Evolutionary conservation across 2,888 invertebrate species (phyloP), one percentile per base, ranked within the genome.

Genomic region (Hypomecis atomaria): DNA sequence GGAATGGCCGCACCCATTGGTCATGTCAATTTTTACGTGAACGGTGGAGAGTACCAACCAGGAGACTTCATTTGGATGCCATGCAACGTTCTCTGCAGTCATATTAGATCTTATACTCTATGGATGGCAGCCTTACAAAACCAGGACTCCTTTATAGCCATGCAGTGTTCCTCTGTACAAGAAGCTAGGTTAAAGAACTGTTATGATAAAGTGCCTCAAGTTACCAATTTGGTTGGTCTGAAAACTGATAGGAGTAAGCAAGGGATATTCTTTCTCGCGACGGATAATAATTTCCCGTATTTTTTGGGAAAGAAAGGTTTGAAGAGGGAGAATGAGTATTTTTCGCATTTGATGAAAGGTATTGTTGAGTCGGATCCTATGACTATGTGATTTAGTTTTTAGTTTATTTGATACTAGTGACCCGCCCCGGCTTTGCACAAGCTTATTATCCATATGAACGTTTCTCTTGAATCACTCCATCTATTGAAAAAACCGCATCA

Each of bases 1-100:
- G 90, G 90, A 0, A 86, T 87, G 83, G 87, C 88, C 0, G 83
- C 86, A 0, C 88, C 90, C 0, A 71, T 87, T 0, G 90, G 88
- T 0, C 89, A 90, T 70, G 79, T 87, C 0, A 87, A 87, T 59
- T 88, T 85, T 62, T 90, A 89, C 63, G 84, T 90, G 4, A 90
- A 90, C 34, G 90, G 90, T 0, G 90, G 90, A 0, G 90, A 89
- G 59, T 85, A 69, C 52, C 87, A 87, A 63, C 82, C 85, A 0
- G 82, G 81, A 0, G 82, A 82, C 13, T 4, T 82, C 0, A 5
- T 79, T 0, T 81, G 77, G 78, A 59, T 76, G 5, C 82, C 81
- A 0, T 87, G 87, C 42, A 75, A 71, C 13, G 66, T 74, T 0
- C 0, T 83, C 0, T 86, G 86, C 56, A 86, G 86, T 54, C 87